Base-by-base conservation (phyloP, 2,888 invertebrate genomes). In the Lingula anatina region DNA sequence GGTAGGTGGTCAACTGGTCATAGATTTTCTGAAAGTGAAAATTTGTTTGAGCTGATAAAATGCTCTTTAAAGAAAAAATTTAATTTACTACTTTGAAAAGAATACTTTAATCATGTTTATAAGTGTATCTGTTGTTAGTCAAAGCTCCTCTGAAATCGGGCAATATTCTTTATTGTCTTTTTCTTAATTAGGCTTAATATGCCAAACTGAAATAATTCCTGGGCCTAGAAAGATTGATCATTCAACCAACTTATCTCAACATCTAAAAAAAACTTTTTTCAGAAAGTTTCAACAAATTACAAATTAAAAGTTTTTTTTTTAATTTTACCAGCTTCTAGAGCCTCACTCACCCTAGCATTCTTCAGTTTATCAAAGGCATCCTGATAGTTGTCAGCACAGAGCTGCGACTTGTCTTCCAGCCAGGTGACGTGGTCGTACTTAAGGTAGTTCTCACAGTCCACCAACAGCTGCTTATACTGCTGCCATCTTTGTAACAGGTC, bases 401-500 rank as follows among this genome's bases (percentile, higher is more conserved):
- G n/a, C n/a, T n/a, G n/a, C n/a, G n/a, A n/a, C n/a, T n/a, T 87
- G 5, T 84, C 85, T 18, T 57, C 50, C 47, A 70, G 49, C 74
- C 73, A 73, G 7, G 61, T 57, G 4, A 62, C 58, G 44, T 71
- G 66, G 50, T 65, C 70, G n/a, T 67, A 63, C 36, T 54, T 57
- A 12, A 76, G 57, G 60, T 70, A 70, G 5, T 61, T 53, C 48
- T 71, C 62, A 27, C 68, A 66, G 7, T 59, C 48, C 25, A 70
- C 66, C 48, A 95, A 78, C 0, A 90, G 90, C 54, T 90, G 88
- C 76, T 93, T 93, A 68, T 95, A 95, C 70, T 92, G 90, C 71
- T 90, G 87, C 80, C 95, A 96, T 75, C 93, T 93, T 26, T 87
- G 85, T 53, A 93, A 78, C 0, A 93, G 91, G 69, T 95, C 94